A percentile compares a stretch with the other conserved stretches of the same genome.
Evolutionary conservation across 2,888 invertebrate genomes (phyloP).

Genomic region (Drosophila yooni): DNA sequence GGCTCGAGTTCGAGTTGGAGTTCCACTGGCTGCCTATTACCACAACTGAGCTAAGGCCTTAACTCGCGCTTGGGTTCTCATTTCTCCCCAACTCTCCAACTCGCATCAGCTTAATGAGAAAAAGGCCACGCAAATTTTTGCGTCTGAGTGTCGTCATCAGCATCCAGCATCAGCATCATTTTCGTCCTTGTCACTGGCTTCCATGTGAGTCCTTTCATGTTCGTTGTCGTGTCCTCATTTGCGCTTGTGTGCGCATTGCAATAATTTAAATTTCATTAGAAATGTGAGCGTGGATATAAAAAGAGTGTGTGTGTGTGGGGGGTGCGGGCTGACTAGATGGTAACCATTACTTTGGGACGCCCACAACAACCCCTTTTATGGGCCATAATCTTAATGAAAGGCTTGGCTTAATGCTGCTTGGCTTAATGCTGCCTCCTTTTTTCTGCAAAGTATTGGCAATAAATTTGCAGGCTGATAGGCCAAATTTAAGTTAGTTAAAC

Average conservation of each 20-base stretch:
- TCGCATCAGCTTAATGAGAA: slow-evolving; percentile 75
- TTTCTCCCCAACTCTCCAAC: slow-evolving; percentile 18
- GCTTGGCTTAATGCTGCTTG: background rate
- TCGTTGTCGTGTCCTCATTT: slow-evolving; percentile 52
- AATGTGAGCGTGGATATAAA: slow-evolving; percentile 5
- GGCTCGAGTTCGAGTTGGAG: slow-evolving; percentile 3
- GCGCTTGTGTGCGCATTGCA: slow-evolving; percentile 71
- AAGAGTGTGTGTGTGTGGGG: slow-evolving; percentile 2
- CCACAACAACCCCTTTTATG: slow-evolving; percentile 51
- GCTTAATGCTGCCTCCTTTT: slow-evolving; percentile 1
- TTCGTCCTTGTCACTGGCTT: slow-evolving; percentile 20
- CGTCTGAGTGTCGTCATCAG: slow-evolving; percentile 42
- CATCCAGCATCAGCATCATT: slow-evolving; percentile 31
- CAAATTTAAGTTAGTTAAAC: background rate
- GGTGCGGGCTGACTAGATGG: background rate
- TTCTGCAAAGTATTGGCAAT: background rate
- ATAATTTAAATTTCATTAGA: slow-evolving; percentile 66
- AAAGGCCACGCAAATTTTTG: slow-evolving; percentile 60
- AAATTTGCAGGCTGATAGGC: background rate
- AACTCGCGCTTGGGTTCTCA: slow-evolving; percentile 44
- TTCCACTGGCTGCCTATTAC: slow-evolving; percentile 10
- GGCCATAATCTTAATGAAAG: slow-evolving; percentile 22
- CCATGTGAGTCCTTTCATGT: slow-evolving; percentile 43
- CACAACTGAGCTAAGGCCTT: slow-evolving; percentile 24
- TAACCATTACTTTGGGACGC: background rate